Conservation (phyloP, 2,113 vertebrate species). For the Cyanoderma ruficeps region DNA sequence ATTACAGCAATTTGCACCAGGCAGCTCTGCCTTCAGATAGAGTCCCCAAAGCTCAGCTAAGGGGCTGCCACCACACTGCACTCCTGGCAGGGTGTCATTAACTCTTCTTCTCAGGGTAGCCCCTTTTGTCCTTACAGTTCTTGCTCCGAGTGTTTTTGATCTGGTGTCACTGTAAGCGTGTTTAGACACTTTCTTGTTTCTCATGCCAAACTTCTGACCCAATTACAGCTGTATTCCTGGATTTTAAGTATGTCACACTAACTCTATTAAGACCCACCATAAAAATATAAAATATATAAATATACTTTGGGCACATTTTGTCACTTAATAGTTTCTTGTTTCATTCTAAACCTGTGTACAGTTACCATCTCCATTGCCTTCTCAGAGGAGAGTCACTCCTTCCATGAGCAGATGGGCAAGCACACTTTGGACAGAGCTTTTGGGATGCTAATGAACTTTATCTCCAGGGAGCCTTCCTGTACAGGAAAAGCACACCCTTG, state of each 20-base stretch:
- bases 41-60: not conserved
- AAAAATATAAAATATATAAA: no score
- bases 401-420: not conserved
- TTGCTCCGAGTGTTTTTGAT: not conserved
- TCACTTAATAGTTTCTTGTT: not conserved
- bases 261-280: not conserved
- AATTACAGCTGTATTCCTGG: not conserved
- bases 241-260: not conserved
- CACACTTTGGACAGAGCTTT: not conserved
- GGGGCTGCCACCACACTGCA: not conserved
- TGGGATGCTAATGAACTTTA: constrained; percentile 14
- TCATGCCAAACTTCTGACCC: not conserved
- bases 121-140: not conserved
- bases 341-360: not conserved
- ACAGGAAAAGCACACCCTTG: not conserved
- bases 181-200: not conserved
- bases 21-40: not conserved
- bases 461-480: constrained; percentile 20
- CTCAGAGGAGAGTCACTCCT: constrained; percentile 7
- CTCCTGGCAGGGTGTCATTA: not conserved
- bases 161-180: not conserved
- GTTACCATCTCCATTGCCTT: not conserved
- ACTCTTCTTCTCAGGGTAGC: not conserved
- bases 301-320: not conserved
- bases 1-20: not conserved